Base-by-base conservation (phyloP, 2,888 invertebrate genomes). In the Cephus spinipes region DNA sequence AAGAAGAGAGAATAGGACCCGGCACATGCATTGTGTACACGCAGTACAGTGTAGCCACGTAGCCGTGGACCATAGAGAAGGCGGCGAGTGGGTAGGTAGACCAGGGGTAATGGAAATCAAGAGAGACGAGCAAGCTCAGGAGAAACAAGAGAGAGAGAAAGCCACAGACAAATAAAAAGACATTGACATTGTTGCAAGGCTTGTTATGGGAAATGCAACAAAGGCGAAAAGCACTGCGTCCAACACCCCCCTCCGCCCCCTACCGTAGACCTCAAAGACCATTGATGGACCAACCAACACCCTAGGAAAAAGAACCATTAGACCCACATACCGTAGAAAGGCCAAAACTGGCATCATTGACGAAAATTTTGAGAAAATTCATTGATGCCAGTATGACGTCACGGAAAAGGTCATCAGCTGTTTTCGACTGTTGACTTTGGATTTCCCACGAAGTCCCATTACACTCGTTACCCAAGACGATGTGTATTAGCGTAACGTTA, bases 151-250 rank as follows among this genome's bases (percentile, higher is more conserved):
- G 23, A 55, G 4, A 36, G 15, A 40, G 4, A 40, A 4, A 15
- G 12, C 55, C 23, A 40, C 6, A 40, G 23, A 55, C 23, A 55
- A 55, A 55, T 83, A 83, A 82, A 82, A 83, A 86, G 84, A 85
- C 85, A 85, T 84, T 85, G 83, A 86, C 85, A 86, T 85, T 86
- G 85, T 86, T 82, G 81, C 84, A 74, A 76, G 84, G 85, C 85
- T 84, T 85, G 85, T 85, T 85, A 84, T 83, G 84, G 84, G 84
- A 85, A 84, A 83, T 35, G 35, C 6, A 30, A 36, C 23, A 74
- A 36, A 55, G 34, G 74, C 11, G 74, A 33, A 34, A 36, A 74
- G 23, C 40, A 15, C 40, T 23, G 40, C 23, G 15, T 9, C 55
- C 55, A 23, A 23, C 15, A 23, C 23, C 23, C 55, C 2, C 23